Conservation (phyloP, 1,140 invertebrate species). For the Calephelis nemesis region DNA sequence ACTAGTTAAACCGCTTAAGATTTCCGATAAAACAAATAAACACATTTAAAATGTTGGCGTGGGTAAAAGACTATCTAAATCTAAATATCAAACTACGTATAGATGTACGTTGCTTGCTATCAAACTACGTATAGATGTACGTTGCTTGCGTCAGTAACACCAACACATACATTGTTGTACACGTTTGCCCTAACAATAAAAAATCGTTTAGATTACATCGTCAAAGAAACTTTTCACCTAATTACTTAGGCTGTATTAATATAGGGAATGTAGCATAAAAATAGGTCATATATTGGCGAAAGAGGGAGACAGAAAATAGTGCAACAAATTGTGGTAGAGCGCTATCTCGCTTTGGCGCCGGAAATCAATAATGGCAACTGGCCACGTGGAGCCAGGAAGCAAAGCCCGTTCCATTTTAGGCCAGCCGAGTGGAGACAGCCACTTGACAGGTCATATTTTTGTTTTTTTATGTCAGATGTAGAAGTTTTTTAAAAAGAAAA, state of each 20-base stretch:
- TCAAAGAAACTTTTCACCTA: constrained; percentile 66
- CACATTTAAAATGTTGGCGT: too few relatives aligned
- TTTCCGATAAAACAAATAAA: too few relatives aligned
- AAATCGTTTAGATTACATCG: constrained; percentile 49
- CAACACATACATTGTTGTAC: not conserved
- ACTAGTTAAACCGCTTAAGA: too few relatives aligned
- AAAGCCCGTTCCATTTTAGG: constrained; percentile 66
- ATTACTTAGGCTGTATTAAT: constrained; percentile 77
- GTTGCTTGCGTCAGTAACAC: not conserved
- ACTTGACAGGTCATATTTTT: constrained; percentile 30
- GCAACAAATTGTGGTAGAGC: constrained; percentile 75
- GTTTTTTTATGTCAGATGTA: not conserved
- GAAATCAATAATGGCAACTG: constrained; percentile 78
- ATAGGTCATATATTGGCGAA: constrained; percentile 78
- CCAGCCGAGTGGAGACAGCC: constrained; percentile 46
- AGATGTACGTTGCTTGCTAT: not conserved
- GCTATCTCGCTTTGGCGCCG: constrained; percentile 63
- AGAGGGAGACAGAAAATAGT: constrained; percentile 69
- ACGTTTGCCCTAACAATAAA: constrained; percentile 38
- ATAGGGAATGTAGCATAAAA: constrained; percentile 76
- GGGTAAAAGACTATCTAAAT: not conserved
- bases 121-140: not conserved
- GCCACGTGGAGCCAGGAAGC: constrained; percentile 72
- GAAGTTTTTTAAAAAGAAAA: not conserved
- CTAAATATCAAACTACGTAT: not conserved